These are phyloP conservation scores for Drosophila neonasuta DNA, from an alignment of 2,888 invertebrate genomes.

Conservation along the genomic window DNA sequence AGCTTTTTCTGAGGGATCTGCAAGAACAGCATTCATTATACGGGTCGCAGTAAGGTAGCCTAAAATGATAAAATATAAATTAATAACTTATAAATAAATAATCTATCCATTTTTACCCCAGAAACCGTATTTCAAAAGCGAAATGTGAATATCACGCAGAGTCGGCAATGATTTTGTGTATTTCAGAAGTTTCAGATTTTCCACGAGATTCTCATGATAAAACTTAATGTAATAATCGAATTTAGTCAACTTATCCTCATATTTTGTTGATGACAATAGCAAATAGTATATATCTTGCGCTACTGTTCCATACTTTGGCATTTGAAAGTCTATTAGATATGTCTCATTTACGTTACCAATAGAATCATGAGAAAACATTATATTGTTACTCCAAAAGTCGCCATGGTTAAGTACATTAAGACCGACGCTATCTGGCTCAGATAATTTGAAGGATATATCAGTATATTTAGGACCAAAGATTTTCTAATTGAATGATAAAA, in stretches of 20 bases:
- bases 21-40: slow-evolving; percentile 59
- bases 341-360: slow-evolving; percentile 61
- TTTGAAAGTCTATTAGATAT: slow-evolving; percentile 76
- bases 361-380: slow-evolving; percentile 73
- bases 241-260: slow-evolving; percentile 71
- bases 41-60: slow-evolving; percentile 37
- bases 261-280: slow-evolving; percentile 73
- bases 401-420: slow-evolving; percentile 75
- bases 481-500: slow-evolving; percentile 31
- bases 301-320: slow-evolving; percentile 68
- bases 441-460: slow-evolving; percentile 20
- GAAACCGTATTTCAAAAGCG: slow-evolving; percentile 39
- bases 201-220: slow-evolving; percentile 72
- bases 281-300: slow-evolving; percentile 76
- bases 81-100: background rate
- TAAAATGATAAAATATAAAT: background rate
- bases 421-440: slow-evolving; percentile 36
- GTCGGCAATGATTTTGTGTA: slow-evolving; percentile 72
- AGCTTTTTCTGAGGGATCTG: slow-evolving; percentile 70
- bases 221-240: slow-evolving; percentile 78
- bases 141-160: slow-evolving; percentile 68
- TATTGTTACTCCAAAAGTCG: slow-evolving; percentile 74
- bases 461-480: slow-evolving; percentile 22
- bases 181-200: slow-evolving; percentile 68
- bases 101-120: slow-evolving; percentile 5